Base-by-base conservation (phyloP, 2,113 vertebrate genomes). In the Pelecanoides urinatrix region DNA sequence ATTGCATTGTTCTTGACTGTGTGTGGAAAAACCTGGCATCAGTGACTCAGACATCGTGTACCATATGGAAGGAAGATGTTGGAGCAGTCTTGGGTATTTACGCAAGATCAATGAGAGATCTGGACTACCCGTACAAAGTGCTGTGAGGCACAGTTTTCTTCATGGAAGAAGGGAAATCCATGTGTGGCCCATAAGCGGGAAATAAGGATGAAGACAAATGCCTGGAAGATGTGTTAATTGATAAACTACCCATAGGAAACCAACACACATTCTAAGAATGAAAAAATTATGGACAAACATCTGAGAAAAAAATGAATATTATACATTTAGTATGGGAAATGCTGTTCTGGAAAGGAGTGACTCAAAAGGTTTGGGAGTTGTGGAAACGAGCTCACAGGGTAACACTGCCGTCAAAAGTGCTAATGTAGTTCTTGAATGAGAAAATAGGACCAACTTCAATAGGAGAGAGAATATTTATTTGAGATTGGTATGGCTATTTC, bases 11-110 rank as follows among this genome's bases (percentile, higher is more conserved):
- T 83, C 42, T 55, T 76, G 23, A 63, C 68, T 32, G 4, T 12
- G 18, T 47, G 59, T 56, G 58, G 45, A 44, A 88, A 77, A 92
- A 67, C 9, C 18, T 32, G 30, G 32, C 47, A 30, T 67, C 26
- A 19, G 59, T 16, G 44, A 38, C 47, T 50, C 20, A 3, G 55
- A 27, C 12, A 8, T 45, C 0, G 0, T 16, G 22, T 30, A 17
- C 26, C 79, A 50, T 38, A n/a, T 66, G 79, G 58, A 68, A 90
- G 22, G 71, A 94, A 86, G 65, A 63, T 0, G 2, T 26, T 0
- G 3, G 52, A 78, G 27, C 20, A 71, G 18, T 13, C 47, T 9
- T 71, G 56, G 32, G 4, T 34, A 14, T 30, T 45, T 32, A 21
- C 1, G 2, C 22, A 49, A 70, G 63, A 58, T 32, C 58, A 75